Evolutionary conservation across 1,140 invertebrate species (phyloP).

Genomic region (Diorhabda carinulata): DNA sequence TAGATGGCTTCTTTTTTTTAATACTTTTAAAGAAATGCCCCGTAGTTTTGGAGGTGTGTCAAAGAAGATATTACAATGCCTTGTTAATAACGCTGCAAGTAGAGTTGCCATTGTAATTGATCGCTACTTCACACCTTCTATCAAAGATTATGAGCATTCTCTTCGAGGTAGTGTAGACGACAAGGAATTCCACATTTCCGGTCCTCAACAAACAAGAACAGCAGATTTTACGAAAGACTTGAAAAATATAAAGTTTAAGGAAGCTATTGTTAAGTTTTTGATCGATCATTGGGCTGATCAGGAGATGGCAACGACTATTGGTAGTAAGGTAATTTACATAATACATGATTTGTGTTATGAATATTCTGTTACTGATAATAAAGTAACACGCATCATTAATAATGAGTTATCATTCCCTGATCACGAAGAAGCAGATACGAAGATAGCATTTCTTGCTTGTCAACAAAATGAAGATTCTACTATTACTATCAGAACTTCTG

Average conservation of each 20-base stretch:
- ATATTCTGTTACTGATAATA: constrained; percentile 22
- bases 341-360: constrained; percentile 23
- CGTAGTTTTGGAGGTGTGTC: no score
- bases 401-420: constrained; percentile 21
- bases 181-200: constrained; percentile 21
- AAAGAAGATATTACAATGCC: constrained; percentile 30
- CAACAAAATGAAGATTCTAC: constrained; percentile 28
- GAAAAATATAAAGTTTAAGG: constrained; percentile 29
- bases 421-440: no score
- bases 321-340: constrained; percentile 20
- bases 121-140: constrained; percentile 22
- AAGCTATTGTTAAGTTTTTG: constrained; percentile 29
- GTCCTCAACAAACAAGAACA: constrained; percentile 20
- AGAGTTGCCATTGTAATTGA: constrained; percentile 27
- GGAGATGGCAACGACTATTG: constrained; percentile 23
- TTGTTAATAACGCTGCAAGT: constrained; percentile 26
- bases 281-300: constrained; percentile 25
- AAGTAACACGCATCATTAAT: constrained; percentile 21
- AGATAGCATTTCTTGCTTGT: constrained; percentile 40
- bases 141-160: constrained; percentile 22
- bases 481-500: constrained; percentile 22
- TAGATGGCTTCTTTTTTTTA: constrained; percentile 39
- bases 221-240: constrained; percentile 26
- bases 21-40: constrained; percentile 32
- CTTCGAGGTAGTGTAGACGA: constrained; percentile 16